Percentiles rank a stretch among this genome's conserved stretches.
These are phyloP conservation scores for Epinotia ramella DNA, from an alignment of 2,888 invertebrate genomes.

Conservation along the genomic window DNA sequence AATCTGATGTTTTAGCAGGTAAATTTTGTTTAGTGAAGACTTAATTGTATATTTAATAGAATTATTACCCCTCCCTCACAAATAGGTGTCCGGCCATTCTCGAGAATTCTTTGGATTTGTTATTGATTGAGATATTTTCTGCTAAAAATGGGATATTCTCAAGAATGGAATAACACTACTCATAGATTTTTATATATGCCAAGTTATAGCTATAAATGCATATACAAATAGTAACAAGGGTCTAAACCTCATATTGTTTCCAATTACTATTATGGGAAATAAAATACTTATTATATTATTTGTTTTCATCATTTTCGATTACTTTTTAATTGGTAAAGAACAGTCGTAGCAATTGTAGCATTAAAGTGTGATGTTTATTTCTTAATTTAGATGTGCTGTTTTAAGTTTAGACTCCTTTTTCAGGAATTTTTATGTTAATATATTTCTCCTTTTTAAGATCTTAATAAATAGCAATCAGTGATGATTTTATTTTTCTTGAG, in stretches of 20 bases:
- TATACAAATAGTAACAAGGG: neutral
- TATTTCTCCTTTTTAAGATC: slow-evolving; percentile 66
- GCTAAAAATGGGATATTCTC: neutral
- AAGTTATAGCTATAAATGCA: slow-evolving; percentile 2
- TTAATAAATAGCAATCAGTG: slow-evolving; percentile 67
- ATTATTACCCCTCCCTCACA: slow-evolving; percentile 16
- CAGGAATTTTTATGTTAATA: slow-evolving; percentile 64
- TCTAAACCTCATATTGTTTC: neutral
- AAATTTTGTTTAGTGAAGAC: slow-evolving; percentile 22
- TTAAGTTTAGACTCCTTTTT: slow-evolving; percentile 64
- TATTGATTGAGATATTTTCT: neutral
- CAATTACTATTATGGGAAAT: neutral
- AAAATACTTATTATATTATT: slow-evolving; percentile 17
- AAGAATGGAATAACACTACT: neutral
- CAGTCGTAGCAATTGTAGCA: slow-evolving; percentile 42
- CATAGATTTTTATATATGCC: slow-evolving; percentile 33
- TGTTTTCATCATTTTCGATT: slow-evolving; percentile 31
- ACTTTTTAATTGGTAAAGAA: slow-evolving; percentile 36
- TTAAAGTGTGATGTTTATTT: slow-evolving; percentile 48
- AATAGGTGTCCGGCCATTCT: neutral
- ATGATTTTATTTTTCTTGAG: slow-evolving; percentile 61
- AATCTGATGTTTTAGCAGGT: slow-evolving; percentile 30
- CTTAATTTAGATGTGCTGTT: slow-evolving; percentile 54
- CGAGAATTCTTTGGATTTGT: neutral
- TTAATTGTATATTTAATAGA: slow-evolving; percentile 32